Evolutionary conservation across 1,140 invertebrate genomes (phyloP).

Genomic region (Pseudomyrmex pallidus): DNA sequence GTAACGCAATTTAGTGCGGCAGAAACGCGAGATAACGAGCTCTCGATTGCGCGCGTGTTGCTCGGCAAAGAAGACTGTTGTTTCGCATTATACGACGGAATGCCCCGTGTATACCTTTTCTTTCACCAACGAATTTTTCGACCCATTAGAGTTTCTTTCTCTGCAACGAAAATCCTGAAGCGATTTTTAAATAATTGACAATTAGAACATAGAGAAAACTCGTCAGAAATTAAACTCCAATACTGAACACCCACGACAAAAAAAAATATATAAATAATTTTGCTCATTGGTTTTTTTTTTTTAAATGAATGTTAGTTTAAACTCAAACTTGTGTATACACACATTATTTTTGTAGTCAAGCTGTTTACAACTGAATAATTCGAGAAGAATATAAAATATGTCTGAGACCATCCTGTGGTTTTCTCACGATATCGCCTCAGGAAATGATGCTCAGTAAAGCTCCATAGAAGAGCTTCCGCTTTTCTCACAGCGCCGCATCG

Average conservation of each 20-base stretch:
- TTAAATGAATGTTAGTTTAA: not conserved
- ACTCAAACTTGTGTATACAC: not conserved
- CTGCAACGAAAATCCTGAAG: not conserved
- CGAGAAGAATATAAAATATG: not conserved
- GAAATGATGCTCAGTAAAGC: not conserved
- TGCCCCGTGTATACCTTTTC: slow-evolving; percentile 2
- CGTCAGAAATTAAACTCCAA: not conserved
- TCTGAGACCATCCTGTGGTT: not conserved
- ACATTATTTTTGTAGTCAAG: not conserved
- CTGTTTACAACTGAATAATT: slow-evolving; percentile 5
- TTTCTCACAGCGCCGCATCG: not conserved
- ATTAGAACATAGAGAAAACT: not conserved
- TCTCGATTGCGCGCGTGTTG: not conserved
- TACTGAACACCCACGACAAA: no score
- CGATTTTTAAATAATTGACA: not conserved
- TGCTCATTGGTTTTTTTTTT: not conserved
- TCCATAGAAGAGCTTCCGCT: slow-evolving; percentile 24
- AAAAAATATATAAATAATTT: no score
- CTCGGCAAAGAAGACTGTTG: slow-evolving; percentile 4
- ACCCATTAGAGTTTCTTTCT: not conserved
- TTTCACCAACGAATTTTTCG: not conserved
- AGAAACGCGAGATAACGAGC: slow-evolving; percentile 38
- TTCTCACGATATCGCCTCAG: not conserved
- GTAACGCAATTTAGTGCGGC: slow-evolving; percentile 24
- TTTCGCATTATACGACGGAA: slow-evolving; percentile 4